Base-by-base conservation (phyloP, 2,797 vertebrate species). In the Pteronotus mesoamericanus region DNA sequence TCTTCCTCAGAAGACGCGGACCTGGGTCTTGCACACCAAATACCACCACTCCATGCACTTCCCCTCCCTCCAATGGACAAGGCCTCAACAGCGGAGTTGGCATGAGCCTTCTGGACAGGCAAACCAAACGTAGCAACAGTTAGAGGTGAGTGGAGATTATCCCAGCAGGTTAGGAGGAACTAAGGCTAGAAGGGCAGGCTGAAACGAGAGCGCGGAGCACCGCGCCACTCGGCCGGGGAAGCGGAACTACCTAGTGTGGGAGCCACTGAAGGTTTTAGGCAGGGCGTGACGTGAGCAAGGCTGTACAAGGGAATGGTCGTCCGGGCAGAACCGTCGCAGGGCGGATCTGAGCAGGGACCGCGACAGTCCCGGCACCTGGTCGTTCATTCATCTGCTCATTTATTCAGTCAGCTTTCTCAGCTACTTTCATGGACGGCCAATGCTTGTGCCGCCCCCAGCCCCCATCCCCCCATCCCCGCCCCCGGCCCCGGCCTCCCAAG, bases 351-450 rank as follows among this genome's bases (percentile, higher is more conserved):
- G 80, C 14, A 39, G 53, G 71, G 34, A 29, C 66, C 74, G 19
- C 1, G 66, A 18, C 26, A 9, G 11, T 29, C 26, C 39, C 26
- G 21, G 69, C 34, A 32, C 10, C 2, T 4, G 21, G 5, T 9
- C 51, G 29, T 53, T 34, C 80, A 8, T 78, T 22, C 64, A n/a
- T 39, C 39, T 16, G 18, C 32, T 21, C 12, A 21, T 29, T 44
- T 7, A 2, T 37, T 21, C 68, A 66, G 2, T 75, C 37, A 3
- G 3, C 21, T 48, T 59, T 42, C 26, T 87, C 59, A 8, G 26
- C 64, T 34, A 34, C 24, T 0, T 11, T 29, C n/a, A 19, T 16
- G 6, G 0, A 1, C 2, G 3, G 46, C 37, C 16, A 44, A 46
- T 19, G 57, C 51, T 22, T 0, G 0, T 39, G n/a, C n/a, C n/a